Percentiles rank a stretch among this genome's conserved stretches.
These are phyloP conservation scores for Parasteatoda tepidariorum DNA, from an alignment of 1,140 invertebrate genomes.

Conservation along the genomic window DNA sequence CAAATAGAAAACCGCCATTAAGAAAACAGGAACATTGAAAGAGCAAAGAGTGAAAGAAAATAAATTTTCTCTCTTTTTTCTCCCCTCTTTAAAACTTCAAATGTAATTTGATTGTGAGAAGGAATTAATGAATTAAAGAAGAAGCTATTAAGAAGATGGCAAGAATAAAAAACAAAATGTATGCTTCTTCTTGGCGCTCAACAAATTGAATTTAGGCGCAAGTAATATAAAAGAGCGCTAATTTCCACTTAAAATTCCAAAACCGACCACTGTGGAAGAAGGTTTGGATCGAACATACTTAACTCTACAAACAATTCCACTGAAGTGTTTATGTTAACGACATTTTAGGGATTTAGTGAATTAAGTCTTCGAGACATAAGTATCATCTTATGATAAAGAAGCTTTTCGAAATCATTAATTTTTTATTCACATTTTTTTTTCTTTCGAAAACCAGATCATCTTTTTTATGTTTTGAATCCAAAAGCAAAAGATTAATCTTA, in stretches of 20 bases:
- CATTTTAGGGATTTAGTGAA: neutral
- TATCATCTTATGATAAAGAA: neutral
- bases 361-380: neutral
- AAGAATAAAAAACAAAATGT: neutral
- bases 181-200: neutral
- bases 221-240: slow-evolving; percentile 28
- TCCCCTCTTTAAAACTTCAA: neutral
- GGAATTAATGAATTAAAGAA: neutral
- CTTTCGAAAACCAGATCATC: neutral
- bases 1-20: neutral
- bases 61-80: neutral
- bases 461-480: neutral
- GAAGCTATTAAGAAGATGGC: neutral
- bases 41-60: neutral
- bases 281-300: neutral
- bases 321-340: slow-evolving; percentile 17
- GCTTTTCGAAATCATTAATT: neutral
- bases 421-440: neutral
- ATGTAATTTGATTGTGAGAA: neutral
- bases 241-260: slow-evolving; percentile 36
- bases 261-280: slow-evolving; percentile 1
- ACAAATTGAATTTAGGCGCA: neutral
- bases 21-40: neutral
- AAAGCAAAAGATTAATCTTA: neutral
- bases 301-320: neutral